Conservation (phyloP, 2,113 vertebrate species). For the Promerops cafer region DNA sequence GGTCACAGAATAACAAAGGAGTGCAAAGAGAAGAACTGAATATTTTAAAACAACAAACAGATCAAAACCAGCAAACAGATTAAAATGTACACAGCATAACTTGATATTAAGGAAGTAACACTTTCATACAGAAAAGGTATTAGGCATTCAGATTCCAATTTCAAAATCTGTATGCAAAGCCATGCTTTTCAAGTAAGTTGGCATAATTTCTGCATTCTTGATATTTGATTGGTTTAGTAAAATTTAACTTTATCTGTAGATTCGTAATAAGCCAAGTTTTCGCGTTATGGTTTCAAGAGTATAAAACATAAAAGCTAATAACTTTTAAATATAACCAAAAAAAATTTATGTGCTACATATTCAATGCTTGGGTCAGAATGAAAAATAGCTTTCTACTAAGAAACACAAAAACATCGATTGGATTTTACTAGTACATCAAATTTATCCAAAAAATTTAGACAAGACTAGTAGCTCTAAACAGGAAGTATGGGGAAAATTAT, state of each 20-base stretch:
- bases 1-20: background rate
- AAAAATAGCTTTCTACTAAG: background rate
- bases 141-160: slow-evolving; percentile 4
- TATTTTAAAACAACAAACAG: slow-evolving; percentile 8
- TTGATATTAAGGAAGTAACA: background rate
- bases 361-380: background rate
- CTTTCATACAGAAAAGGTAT: background rate
- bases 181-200: slow-evolving; percentile 13
- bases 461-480: background rate
- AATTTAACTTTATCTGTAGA: background rate
- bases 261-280: background rate
- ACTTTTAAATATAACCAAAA: background rate
- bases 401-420: background rate
- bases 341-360: background rate
- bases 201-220: background rate
- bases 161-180: slow-evolving; percentile 32
- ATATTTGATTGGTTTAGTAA: background rate
- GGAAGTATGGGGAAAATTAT: background rate
- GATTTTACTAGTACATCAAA: background rate
- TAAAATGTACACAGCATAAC: background rate
- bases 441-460: background rate
- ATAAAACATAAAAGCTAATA: background rate
- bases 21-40: slow-evolving; percentile 1
- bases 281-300: background rate
- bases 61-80: slow-evolving; percentile 24